Evolutionary conservation across 2,113 vertebrate species (phyloP).

Genomic region (Falco punctatus): DNA sequence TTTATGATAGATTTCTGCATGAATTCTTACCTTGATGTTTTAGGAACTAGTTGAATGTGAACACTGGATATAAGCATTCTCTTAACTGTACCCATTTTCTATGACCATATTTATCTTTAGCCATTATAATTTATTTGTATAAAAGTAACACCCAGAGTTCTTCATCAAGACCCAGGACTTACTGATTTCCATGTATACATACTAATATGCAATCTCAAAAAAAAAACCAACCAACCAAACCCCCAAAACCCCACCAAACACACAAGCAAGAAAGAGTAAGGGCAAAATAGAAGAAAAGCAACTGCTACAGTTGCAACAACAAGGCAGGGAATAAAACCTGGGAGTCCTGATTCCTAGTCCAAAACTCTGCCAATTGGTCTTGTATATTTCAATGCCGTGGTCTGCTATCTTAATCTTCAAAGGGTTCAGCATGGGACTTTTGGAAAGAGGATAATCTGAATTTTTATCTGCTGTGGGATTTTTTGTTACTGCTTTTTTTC

Average conservation of each 20-base stretch:
- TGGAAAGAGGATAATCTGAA: background rate
- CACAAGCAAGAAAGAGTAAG: background rate
- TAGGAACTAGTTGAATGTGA: background rate
- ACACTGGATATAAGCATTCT: background rate
- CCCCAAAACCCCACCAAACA: too few relatives aligned
- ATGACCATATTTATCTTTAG: background rate
- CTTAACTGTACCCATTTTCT: background rate
- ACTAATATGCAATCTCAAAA: background rate
- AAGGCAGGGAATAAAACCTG: background rate
- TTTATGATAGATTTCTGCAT: background rate
- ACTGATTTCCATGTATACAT: background rate
- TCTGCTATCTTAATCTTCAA: background rate
- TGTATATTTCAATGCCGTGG: background rate
- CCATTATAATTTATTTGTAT: background rate
- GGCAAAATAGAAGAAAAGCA: background rate
- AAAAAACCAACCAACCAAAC: background rate
- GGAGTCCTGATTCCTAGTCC: background rate
- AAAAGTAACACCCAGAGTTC: background rate
- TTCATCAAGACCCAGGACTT: background rate
- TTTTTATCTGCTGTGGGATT: constrained; percentile 1
- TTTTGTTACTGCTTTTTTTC: constrained; percentile 5
- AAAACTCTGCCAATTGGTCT: background rate
- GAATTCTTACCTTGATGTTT: constrained; percentile 5
- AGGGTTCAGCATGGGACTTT: background rate
- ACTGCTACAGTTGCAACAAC: background rate